Conservation (phyloP, 2,113 vertebrate species). For the Rhipidura dahli region DNA sequence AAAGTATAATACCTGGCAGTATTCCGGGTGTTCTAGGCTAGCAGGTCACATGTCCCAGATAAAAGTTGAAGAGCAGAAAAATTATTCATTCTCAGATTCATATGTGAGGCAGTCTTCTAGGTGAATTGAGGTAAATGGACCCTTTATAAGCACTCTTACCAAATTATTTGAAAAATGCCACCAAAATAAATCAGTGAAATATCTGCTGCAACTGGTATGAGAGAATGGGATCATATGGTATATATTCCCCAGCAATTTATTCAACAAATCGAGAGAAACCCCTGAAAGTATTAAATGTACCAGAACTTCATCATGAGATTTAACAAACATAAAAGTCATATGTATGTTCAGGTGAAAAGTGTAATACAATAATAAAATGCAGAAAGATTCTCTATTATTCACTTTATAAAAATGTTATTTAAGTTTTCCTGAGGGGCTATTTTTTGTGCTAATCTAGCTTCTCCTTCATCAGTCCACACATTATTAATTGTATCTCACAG, state of each 20-base stretch:
- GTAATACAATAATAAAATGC: not conserved
- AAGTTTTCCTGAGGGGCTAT: not conserved
- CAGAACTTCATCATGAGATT: not conserved
- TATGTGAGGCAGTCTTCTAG: not conserved
- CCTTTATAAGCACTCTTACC: not conserved
- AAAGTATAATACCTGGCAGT: not conserved
- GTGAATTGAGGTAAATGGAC: not conserved
- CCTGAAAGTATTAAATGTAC: not conserved
- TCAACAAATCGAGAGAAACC: not conserved
- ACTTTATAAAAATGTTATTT: not conserved
- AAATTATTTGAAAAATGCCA: not conserved
- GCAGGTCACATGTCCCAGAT: not conserved
- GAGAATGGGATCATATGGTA: not conserved
- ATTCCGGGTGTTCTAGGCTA: not conserved
- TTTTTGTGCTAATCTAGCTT: not conserved
- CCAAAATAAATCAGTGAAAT: not conserved
- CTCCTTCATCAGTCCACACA: not conserved
- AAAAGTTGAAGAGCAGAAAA: not conserved
- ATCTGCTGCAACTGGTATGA: not conserved
- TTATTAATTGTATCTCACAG: not conserved
- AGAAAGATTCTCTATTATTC: not conserved
- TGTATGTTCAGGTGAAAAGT: not conserved
- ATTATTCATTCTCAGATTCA: not conserved
- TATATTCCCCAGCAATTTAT: not conserved
- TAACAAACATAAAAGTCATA: not conserved